Percentiles rank a stretch among this genome's conserved stretches.
These are phyloP conservation scores for Dexiosoma caninum DNA, from an alignment of 2,888 invertebrate species.

Conservation along the genomic window DNA sequence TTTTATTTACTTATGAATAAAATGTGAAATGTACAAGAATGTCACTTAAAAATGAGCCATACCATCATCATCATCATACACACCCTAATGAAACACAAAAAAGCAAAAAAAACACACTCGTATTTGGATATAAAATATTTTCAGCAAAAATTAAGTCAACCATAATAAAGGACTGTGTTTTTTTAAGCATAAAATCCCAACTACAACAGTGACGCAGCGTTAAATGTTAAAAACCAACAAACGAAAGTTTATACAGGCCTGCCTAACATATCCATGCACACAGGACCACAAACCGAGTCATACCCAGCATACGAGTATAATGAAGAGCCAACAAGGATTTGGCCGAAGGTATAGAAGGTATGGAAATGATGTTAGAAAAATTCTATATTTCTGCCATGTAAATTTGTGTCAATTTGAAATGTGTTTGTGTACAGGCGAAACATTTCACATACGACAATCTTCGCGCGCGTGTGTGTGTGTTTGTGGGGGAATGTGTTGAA, in stretches of 20 bases:
- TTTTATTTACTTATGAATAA: not conserved
- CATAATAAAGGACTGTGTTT: not conserved
- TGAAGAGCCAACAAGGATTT: constrained; percentile 47
- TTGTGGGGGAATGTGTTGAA: not conserved
- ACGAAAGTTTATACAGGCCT: not conserved
- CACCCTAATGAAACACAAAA: not conserved
- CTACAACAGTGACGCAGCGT: constrained; percentile 8
- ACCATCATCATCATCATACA: too few species aligned
- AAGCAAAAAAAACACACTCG: too few species aligned
- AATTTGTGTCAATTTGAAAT: constrained; percentile 47
- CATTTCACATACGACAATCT: not conserved
- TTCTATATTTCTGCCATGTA: constrained; percentile 42
- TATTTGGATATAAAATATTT: constrained; percentile 6
- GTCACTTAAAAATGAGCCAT: not conserved
- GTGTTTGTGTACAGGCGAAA: constrained; percentile 1
- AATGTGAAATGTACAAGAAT: not conserved
- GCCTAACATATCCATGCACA: not conserved
- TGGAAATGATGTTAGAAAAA: constrained; percentile 53
- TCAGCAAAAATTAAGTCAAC: constrained; percentile 28
- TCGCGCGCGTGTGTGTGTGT: not conserved
- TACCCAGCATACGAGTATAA: not conserved
- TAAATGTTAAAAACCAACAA: constrained; percentile 23
- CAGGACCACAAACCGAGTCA: not conserved
- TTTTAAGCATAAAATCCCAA: not conserved
- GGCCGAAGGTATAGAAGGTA: constrained; percentile 39